Percentiles rank a stretch among this genome's conserved stretches.
Conservation (phyloP, 2,113 vertebrate genomes). For the Lophura nycthemera region DNA sequence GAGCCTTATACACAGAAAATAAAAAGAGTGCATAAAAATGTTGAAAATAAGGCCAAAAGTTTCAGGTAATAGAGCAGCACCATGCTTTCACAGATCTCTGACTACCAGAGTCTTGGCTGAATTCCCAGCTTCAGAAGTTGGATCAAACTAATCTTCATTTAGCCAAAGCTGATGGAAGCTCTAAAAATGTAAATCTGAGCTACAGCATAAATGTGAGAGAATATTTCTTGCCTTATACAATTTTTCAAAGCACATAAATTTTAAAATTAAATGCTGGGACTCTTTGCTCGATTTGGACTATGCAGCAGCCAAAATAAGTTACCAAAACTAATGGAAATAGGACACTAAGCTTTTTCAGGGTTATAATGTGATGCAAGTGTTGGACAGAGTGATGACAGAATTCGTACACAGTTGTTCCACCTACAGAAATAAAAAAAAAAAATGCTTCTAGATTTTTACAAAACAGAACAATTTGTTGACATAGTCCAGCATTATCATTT, state of each 20-base stretch:
- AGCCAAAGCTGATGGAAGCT: conserved; percentile 75
- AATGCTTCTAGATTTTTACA: not conserved
- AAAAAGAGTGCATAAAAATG: conserved; percentile 47
- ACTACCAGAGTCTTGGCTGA: conserved; percentile 70
- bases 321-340: conserved; percentile 57
- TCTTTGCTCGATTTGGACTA: conserved; percentile 23
- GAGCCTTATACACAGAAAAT: conserved; percentile 27
- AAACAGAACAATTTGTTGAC: not conserved
- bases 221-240: conserved; percentile 34
- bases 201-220: conserved; percentile 45
- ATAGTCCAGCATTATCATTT: not conserved
- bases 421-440: not conserved
- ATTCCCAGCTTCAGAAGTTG: conserved; percentile 77
- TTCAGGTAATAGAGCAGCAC: conserved; percentile 76
- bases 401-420: not conserved
- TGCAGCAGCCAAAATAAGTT: conserved; percentile 41
- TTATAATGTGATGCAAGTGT: conserved; percentile 51
- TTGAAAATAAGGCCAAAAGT: conserved; percentile 68
- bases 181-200: conserved; percentile 57
- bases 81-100: conserved; percentile 67
- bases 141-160: conserved; percentile 61
- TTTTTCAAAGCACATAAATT: conserved; percentile 61
- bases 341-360: conserved; percentile 10
- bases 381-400: conserved; percentile 42
- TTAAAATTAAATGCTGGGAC: conserved; percentile 22